These are phyloP conservation scores for Listronotus oregonensis DNA, from an alignment of 1,140 invertebrate species.

Conservation along the genomic window DNA sequence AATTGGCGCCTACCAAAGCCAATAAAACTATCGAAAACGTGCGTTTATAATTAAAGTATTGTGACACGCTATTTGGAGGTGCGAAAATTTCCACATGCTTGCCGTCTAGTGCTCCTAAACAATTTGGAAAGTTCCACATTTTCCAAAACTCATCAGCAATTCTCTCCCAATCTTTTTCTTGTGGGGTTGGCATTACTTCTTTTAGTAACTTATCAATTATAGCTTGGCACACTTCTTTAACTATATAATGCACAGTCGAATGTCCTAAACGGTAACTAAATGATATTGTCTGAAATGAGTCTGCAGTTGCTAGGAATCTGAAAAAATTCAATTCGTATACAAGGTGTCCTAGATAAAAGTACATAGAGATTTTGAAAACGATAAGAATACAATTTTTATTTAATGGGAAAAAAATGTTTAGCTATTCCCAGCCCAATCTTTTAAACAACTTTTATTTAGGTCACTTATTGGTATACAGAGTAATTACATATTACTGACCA, in stretches of 20 bases:
- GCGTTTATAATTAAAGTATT: conserved; percentile 55
- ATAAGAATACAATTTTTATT: too few species aligned
- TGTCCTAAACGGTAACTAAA: not conserved
- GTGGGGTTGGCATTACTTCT: not conserved
- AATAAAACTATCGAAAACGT: conserved; percentile 55
- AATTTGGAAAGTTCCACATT: conserved; percentile 51
- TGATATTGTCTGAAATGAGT: too few species aligned
- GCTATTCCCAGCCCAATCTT: too few species aligned
- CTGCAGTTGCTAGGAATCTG: too few species aligned
- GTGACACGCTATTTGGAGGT: conserved; percentile 49
- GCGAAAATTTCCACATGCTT: conserved; percentile 55
- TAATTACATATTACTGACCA: too few species aligned
- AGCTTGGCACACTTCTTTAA: not conserved
- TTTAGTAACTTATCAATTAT: not conserved
- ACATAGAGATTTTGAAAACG: too few species aligned
- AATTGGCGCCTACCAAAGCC: conserved; percentile 54
- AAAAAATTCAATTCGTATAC: too few species aligned
- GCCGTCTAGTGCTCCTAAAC: conserved; percentile 55
- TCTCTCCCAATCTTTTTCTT: not conserved
- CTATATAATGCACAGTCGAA: not conserved
- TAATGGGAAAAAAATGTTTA: too few species aligned
- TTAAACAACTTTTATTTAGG: too few species aligned
- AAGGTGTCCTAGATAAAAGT: too few species aligned
- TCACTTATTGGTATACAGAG: too few species aligned
- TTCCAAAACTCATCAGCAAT: conserved; percentile 37